A percentile compares a stretch with the other conserved stretches of the same genome.
phyloP scores from a whole-genome alignment of 2,888 invertebrate species.

The Eupelmus urozonus region DNA sequence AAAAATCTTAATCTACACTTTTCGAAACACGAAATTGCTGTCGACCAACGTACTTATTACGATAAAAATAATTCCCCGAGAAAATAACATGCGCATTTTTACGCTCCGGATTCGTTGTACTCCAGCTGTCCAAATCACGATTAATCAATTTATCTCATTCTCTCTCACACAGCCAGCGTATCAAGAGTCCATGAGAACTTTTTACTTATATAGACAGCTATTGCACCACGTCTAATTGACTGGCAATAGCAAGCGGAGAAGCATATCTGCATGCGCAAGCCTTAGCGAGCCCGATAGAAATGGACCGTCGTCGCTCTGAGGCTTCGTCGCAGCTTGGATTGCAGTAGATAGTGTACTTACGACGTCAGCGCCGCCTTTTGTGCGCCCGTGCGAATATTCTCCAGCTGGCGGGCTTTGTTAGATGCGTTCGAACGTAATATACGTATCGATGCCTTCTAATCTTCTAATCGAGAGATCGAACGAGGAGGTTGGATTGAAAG shows the following conservation, averaged over 20 bases:
- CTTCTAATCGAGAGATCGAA: slow-evolving; percentile 45
- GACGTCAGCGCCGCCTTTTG: slow-evolving; percentile 15
- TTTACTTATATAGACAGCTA: background rate
- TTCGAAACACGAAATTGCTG: too few species aligned
- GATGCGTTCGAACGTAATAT: background rate
- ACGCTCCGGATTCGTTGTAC: too few species aligned
- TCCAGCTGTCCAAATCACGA: background rate
- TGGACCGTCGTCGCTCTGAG: background rate
- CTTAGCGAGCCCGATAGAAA: too few species aligned
- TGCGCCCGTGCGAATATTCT: slow-evolving; percentile 33
- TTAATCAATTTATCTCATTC: slow-evolving; percentile 29
- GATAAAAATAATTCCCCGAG: too few species aligned
- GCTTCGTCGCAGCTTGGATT: background rate
- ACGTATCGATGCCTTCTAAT: slow-evolving; percentile 54
- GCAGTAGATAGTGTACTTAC: background rate
- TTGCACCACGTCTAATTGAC: slow-evolving; percentile 53
- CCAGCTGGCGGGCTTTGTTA: slow-evolving; percentile 19
- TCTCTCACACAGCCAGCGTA: slow-evolving; percentile 7
- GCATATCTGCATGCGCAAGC: background rate
- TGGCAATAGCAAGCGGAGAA: slow-evolving; percentile 5
- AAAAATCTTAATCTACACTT: too few species aligned
- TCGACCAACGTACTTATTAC: too few species aligned
- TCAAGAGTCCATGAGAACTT: slow-evolving; percentile 37
- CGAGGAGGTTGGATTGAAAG: slow-evolving; percentile 13
- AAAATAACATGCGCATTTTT: too few species aligned